These are phyloP conservation scores for Asbolus verrucosus DNA, from an alignment of 1,140 invertebrate genomes.

Conservation along the genomic window DNA sequence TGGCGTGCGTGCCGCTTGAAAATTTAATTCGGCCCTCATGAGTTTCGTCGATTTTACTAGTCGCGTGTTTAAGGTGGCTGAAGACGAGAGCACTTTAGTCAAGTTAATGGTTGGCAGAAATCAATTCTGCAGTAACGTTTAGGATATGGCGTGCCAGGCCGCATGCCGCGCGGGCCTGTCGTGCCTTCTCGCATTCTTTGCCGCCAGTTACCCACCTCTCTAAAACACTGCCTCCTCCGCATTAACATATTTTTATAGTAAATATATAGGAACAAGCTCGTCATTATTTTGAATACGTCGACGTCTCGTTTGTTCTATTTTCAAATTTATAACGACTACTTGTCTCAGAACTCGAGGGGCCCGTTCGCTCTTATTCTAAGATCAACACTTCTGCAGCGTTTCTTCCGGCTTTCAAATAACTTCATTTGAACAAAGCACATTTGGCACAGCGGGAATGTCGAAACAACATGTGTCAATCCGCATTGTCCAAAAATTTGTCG, in stretches of 20 bases:
- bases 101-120: conserved; percentile 57
- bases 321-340: conserved; percentile 31
- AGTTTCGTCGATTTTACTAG: conserved; percentile 50
- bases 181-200: conserved; percentile 43
- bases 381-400: no score
- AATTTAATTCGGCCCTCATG: conserved; percentile 49
- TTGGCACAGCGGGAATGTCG: no score
- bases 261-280: conserved; percentile 29
- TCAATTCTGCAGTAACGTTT: conserved; percentile 53
- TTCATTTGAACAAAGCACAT: no score
- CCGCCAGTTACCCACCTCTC: conserved; percentile 30
- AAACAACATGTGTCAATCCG: no score
- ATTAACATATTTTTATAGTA: conserved; percentile 39
- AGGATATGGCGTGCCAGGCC: conserved; percentile 52
- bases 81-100: conserved; percentile 54
- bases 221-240: conserved; percentile 36
- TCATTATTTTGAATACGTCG: conserved; percentile 36
- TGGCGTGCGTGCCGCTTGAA: conserved; percentile 44
- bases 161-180: conserved; percentile 47
- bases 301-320: conserved; percentile 34
- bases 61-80: conserved; percentile 51
- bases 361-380: no score
- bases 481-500: no score
- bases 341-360: no score
- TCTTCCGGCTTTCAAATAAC: no score